Percentiles rank a stretch among this genome's conserved stretches.
Conservation (phyloP, 2,113 vertebrate species). For the Corythaixoides concolor region DNA sequence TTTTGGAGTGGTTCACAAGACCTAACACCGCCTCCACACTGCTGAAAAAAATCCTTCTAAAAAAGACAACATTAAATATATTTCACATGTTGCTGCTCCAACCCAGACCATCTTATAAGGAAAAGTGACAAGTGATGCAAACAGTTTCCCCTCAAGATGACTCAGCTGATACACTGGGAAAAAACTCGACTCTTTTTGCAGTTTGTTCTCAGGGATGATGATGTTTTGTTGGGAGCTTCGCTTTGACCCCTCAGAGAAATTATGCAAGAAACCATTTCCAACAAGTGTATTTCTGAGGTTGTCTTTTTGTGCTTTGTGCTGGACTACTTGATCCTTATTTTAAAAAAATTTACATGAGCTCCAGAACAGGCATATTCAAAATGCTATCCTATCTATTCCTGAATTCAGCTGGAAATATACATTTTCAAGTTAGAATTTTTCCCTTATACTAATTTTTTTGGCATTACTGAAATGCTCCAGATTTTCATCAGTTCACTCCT, state of each 20-base stretch:
- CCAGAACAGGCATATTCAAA: not conserved
- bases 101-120: not conserved
- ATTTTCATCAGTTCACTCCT: not conserved
- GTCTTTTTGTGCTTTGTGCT: not conserved
- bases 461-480: not conserved
- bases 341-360: not conserved
- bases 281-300: not conserved
- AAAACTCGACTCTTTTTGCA: not conserved
- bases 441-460: not conserved
- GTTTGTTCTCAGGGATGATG: not conserved
- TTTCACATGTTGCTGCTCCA: not conserved
- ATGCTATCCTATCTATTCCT: not conserved
- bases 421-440: not conserved
- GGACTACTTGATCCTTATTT: not conserved
- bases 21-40: accelerated
- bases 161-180: not conserved
- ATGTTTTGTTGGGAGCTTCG: not conserved
- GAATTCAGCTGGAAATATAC: not conserved
- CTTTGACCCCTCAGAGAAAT: not conserved
- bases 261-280: not conserved
- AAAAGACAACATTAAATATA: not conserved
- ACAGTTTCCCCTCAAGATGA: not conserved
- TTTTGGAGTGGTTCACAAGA: not conserved
- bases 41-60: not conserved
- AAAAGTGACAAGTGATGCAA: not conserved